phyloP scores from a whole-genome alignment of 2,113 vertebrate genomes.

The Bambusicola thoracicus region DNA sequence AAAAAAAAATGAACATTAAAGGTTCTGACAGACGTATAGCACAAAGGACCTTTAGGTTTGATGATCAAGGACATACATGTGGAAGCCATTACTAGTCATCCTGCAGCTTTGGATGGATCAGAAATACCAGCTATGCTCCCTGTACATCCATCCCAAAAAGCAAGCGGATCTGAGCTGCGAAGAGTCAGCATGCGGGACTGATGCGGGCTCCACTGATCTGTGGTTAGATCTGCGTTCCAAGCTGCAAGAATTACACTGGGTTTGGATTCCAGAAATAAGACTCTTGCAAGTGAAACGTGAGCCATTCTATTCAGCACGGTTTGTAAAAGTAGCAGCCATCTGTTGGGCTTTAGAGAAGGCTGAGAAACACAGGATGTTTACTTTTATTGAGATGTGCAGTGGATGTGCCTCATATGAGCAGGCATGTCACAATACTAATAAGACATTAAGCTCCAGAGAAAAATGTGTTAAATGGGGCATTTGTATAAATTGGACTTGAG shows the following conservation, averaged over 20 bases:
- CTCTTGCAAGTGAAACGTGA: conserved; percentile 52
- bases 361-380: conserved; percentile 65
- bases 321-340: conserved; percentile 63
- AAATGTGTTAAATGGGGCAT: neutral
- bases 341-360: conserved; percentile 45
- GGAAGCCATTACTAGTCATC: neutral
- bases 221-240: neutral
- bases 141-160: neutral
- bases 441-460: neutral
- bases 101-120: neutral
- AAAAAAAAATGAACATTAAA: neutral
- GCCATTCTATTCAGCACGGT: neutral
- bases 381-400: conserved; percentile 36
- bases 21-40: neutral
- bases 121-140: neutral
- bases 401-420: conserved; percentile 18
- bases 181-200: fast-evolving
- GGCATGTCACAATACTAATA: neutral
- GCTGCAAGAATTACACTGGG: neutral
- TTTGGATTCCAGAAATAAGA: conserved; percentile 56
- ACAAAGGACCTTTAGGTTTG: neutral
- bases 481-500: neutral
- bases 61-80: neutral
- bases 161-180: neutral
- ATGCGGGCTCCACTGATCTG: neutral